Evolutionary conservation across 2,113 vertebrate species (phyloP), one percentile per base, ranked within the genome.

Genomic region (Sylvilagus bachmani): DNA sequence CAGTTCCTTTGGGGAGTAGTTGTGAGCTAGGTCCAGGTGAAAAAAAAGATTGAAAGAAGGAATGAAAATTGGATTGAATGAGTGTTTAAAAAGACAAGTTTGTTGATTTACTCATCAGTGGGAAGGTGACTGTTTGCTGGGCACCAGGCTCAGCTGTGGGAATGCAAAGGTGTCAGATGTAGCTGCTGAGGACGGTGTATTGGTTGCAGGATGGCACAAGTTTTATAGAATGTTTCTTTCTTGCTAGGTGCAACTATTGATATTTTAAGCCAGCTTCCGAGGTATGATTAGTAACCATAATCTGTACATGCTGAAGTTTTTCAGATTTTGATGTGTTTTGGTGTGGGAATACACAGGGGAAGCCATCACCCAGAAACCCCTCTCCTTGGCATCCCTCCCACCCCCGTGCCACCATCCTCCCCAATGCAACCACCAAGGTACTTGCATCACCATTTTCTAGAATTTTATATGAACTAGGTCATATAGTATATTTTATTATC

Each of bases 381-480:
- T 80, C 2, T 24, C 21, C 29, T 24, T 77, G 11, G 6, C 49
- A 44, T 55, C 24, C 49, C 11, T 70, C 22, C 67, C 6, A 33
- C 61, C 29, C 24, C 5, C 64, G 0, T 5, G 12, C 49, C 29
- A 70, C 67, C 17, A 3, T 58, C 17, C 58, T 78, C 81, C 69
- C 61, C 79, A 13, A 69, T 36, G n/a, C 27, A 85, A 36, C 69
- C 62, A 27, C 22, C 25, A 49, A 10, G 69, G 22, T 73, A 24
- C 38, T 36, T 77, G 31, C 51, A 16, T 85, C 86, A 81, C 73
- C 25, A 55, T 93, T 85, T 71, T 93, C 53, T 94, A 79, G 12
- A 90, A 69, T 66, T 62, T 70, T 71, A 38, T 61, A 10, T 90
- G 53, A 61, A 38, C 74, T 17, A 29, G 44, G 75, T 69, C 10